Base-by-base conservation (phyloP, 1,140 invertebrate species). In the Cheumatopsyche charites region DNA sequence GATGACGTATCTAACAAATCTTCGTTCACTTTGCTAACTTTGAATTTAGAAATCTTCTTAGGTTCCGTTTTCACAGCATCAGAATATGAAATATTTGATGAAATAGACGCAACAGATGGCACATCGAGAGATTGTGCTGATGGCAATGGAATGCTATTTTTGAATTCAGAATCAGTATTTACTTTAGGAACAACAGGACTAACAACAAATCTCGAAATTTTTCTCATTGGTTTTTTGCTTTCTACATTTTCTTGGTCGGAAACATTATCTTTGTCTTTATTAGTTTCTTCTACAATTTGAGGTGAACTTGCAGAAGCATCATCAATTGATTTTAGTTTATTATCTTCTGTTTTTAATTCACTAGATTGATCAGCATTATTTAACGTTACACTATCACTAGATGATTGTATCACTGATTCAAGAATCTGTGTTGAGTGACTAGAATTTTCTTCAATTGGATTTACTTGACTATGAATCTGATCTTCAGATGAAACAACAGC, bases 141-240 rank as follows among this genome's bases (percentile, higher is more conserved):
- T 13, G 11, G 2, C 23, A 23, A 58, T 58, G 19, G 55, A 11
- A 26, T 19, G 45, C 12, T 23, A 26, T 47, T 49, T 25, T 26
- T 43, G 1, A 58, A 13, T 58, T 58, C 55, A 58, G 45, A 0
- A 65, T 41, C 17, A 63, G 41, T 49, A 23, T 47, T 29, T 11
- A 45, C 77, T 52, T 80, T 79, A 67, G 62, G 79, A 81, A 78
- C 85, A 81, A 92, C 91, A 47, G 91, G 90, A 81, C 90, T 93
- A 62, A 94, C 91, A 79, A 92, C 84, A 81, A 94, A 93, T 52
- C 91, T 83, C 29, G 91, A 93, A 76, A 93, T 90, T 80, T 92
- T 92, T 63, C 91, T 82, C 72, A 87, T 84, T 65, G 89, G 87
- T 68, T 82, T 52, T 17, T 73, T n/a, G 65, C 17, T 71, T 73